A percentile compares a stretch with the other conserved stretches of the same genome.
Evolutionary conservation across 2,888 invertebrate genomes (phyloP).

Genomic region (Agapostemon virescens): DNA sequence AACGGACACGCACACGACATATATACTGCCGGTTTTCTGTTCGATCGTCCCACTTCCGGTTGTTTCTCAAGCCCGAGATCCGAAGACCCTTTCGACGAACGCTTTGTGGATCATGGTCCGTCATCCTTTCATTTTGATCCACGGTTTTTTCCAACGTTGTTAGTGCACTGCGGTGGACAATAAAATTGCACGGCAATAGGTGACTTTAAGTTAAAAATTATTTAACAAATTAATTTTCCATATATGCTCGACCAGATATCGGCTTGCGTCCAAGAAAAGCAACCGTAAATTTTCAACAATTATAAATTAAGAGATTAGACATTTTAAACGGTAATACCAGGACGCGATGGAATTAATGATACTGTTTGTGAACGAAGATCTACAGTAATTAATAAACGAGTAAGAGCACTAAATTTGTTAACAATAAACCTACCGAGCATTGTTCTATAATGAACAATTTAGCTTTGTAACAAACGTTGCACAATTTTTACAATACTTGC

Average conservation of each 20-base stretch:
- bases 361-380: neutral
- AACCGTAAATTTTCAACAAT: no score
- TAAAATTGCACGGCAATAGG: neutral
- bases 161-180: neutral
- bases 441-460: no score
- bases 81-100: neutral
- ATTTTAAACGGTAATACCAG: no score
- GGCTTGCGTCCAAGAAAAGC: no score
- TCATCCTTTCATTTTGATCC: neutral
- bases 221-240: no score
- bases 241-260: no score
- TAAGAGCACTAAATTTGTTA: neutral
- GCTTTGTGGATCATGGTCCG: neutral
- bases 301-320: no score
- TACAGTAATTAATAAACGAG: neutral
- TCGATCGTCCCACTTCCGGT: conserved; percentile 16
- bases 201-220: no score
- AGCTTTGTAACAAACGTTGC: no score
- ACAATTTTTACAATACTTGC: no score
- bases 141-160: neutral
- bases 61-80: conserved; percentile 21
- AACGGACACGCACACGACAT: conserved; percentile 52
- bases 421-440: no score
- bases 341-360: no score
- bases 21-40: conserved; percentile 50